phyloP scores from a whole-genome alignment of 2,888 invertebrate species.

The Chrysotoxum bicinctum region DNA sequence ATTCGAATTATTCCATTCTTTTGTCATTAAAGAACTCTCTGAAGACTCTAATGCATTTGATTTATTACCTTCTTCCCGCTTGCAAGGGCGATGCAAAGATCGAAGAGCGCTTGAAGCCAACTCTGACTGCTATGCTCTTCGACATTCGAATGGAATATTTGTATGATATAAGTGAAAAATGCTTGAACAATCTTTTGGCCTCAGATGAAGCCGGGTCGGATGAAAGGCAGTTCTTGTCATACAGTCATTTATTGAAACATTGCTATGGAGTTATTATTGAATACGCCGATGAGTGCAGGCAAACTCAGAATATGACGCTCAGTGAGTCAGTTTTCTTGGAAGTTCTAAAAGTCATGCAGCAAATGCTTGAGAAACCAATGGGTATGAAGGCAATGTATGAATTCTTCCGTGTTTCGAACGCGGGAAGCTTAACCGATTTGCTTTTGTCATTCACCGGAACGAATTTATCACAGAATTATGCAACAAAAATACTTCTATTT shows the following conservation, averaged over 20 bases:
- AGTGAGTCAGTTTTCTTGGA: constrained; percentile 79
- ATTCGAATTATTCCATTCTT: constrained; percentile 78
- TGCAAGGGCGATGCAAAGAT: constrained; percentile 75
- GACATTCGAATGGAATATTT: constrained; percentile 90
- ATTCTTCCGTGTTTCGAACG: constrained; percentile 87
- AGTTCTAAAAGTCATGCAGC: constrained; percentile 89
- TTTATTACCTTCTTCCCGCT: constrained; percentile 78
- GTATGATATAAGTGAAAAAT: constrained; percentile 85
- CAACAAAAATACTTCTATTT: constrained; percentile 90
- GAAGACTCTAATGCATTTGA: constrained; percentile 79
- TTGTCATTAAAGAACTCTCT: constrained; percentile 80
- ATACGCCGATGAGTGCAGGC: constrained; percentile 82
- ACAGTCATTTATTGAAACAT: constrained; percentile 85
- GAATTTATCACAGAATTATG: constrained; percentile 87
- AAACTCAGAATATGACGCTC: constrained; percentile 76
- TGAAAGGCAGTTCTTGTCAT: constrained; percentile 85
- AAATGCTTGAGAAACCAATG: constrained; percentile 90
- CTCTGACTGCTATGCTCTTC: constrained; percentile 86
- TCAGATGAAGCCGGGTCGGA: constrained; percentile 80
- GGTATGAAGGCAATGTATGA: constrained; percentile 91
- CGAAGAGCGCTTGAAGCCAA: constrained; percentile 77
- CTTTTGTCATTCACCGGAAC: constrained; percentile 91
- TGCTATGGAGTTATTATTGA: constrained; percentile 87
- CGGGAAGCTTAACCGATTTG: constrained; percentile 88
- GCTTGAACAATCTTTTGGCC: constrained; percentile 83